phyloP scores from a whole-genome alignment of 2,888 invertebrate species.

The Pocota personata region DNA sequence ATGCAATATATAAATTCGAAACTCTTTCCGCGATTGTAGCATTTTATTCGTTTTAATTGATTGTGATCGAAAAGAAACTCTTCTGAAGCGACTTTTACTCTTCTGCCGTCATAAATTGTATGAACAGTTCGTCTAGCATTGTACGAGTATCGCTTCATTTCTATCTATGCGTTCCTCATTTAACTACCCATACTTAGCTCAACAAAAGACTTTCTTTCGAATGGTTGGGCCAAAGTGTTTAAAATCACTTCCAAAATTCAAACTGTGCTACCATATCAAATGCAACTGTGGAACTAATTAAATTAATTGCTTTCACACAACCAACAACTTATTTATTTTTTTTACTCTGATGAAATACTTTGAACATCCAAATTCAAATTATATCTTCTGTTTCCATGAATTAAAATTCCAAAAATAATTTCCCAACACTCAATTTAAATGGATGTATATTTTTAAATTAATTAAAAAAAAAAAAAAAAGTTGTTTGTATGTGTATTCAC shows the following conservation, averaged over 20 bases:
- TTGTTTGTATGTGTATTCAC: conserved; percentile 80
- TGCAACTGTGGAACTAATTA: conserved; percentile 10
- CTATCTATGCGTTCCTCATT: neutral
- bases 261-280: conserved; percentile 6
- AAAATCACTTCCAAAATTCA: conserved; percentile 31
- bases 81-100: neutral
- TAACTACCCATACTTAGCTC: neutral
- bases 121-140: neutral
- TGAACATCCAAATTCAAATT: neutral
- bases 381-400: neutral
- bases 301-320: conserved; percentile 12
- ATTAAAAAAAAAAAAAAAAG: conserved; percentile 11
- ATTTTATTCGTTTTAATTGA: neutral
- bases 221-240: neutral
- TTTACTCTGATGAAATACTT: neutral
- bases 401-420: conserved; percentile 4
- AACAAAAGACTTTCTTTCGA: conserved; percentile 19
- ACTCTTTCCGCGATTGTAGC: neutral
- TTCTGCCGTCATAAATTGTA: neutral
- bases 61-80: conserved; percentile 1
- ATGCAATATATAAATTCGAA: neutral
- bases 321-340: neutral
- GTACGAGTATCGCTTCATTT: neutral
- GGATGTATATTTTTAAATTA: neutral
- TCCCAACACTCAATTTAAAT: neutral